Percentiles rank a stretch among this genome's conserved stretches.
These are phyloP conservation scores for Eremobia ochroleuca DNA, from an alignment of 2,888 invertebrate species.

Conservation along the genomic window DNA sequence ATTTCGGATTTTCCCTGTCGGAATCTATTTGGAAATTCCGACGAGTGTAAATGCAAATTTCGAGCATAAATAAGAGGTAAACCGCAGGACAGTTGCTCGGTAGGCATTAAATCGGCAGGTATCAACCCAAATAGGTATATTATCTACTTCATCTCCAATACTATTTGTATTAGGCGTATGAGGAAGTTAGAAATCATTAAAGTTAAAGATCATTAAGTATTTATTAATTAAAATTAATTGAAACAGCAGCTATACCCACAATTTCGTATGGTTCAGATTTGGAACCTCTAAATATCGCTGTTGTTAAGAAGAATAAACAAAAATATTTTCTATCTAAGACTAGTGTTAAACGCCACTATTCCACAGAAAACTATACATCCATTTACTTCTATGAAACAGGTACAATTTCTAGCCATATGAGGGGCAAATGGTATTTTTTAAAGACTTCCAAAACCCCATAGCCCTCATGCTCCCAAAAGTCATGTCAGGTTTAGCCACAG, in stretches of 20 bases:
- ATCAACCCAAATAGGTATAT: not conserved
- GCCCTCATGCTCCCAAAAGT: not conserved
- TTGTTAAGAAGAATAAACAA: not conserved
- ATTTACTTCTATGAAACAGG: not conserved
- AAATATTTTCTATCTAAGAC: not conserved
- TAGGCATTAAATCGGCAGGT: not conserved
- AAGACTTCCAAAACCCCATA: not conserved
- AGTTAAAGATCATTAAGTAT: not conserved
- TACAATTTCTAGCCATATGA: too few species aligned
- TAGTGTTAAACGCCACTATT: not conserved
- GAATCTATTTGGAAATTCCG: constrained; percentile 41
- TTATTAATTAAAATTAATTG: not conserved
- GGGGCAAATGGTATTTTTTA: not conserved
- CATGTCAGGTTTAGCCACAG: not conserved
- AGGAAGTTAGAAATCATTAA: not conserved
- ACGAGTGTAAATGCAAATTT: not conserved
- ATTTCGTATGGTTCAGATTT: not conserved
- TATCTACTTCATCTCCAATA: not conserved
- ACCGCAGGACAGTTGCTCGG: constrained; percentile 24
- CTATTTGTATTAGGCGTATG: too few species aligned
- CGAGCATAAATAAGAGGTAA: constrained; percentile 44
- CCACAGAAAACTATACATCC: too few species aligned
- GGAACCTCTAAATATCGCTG: not conserved
- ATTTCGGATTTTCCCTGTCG: constrained; percentile 23
- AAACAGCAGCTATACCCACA: too few species aligned